Base-by-base conservation (phyloP, 2,888 invertebrate genomes). In the Drosophila emarginata region DNA sequence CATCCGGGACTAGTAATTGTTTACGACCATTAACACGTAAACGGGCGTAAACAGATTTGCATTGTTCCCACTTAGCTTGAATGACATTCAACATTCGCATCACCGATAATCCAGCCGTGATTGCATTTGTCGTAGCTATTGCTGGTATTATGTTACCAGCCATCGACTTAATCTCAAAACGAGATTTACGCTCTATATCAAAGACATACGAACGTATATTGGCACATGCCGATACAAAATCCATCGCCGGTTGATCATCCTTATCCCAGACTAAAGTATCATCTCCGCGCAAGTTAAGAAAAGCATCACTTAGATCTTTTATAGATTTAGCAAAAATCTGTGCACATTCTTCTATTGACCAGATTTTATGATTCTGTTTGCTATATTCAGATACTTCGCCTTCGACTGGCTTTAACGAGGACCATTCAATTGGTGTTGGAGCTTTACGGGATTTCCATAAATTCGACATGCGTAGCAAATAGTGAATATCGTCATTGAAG, bases 61-160 rank as follows among this genome's bases (percentile, higher is more conserved):
- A 23, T 4, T 23, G 2, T 23, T 23, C 23, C 23, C 23, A 23
- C 59, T 95, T 93, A 0, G 93, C 93, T 58, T 93, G 92, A 0
- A 99, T 93, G 5, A 97, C 94, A 62, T 95, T 94, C 78, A 98
- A 95, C 0, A 97, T 96, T 72, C 98, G 96, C 61, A 98, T 93
- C 0, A 99, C 97, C 0, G 98, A 97, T n/a, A 99, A 93, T 0
- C 98, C 99, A 0, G 99, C 98, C 37, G 99, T 96, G 67, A 99
- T 97, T 0, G 99, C 99, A 91, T 99, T 99, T 0, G 99, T 99
- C 0, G 99, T 98, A 5, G 99, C 99, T 89, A 99, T 99, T 0
- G 99, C 99, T 6, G 99, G 99, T 88, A 99, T 98, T 80, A 99
- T 99, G 91, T 99, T 99, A 14, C 99, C 99, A 0, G 99, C 99